Evolutionary conservation across 1,140 invertebrate species (phyloP), one percentile per base, ranked within the genome.

Genomic region (Catajapyx aquilonaris): DNA sequence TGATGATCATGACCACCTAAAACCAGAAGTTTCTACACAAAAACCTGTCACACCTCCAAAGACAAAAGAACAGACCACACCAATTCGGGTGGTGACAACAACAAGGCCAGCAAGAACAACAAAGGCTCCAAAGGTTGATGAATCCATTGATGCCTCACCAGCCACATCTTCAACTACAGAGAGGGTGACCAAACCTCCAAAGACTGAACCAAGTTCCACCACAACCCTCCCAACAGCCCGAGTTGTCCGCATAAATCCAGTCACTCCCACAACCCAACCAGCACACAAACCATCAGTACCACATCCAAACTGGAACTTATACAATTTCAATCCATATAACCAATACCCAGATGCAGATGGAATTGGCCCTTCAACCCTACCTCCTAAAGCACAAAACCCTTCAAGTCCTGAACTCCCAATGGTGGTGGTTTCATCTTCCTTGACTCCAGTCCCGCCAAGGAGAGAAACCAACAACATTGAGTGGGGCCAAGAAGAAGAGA

Each of bases 1-100:
- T n/a, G n/a, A n/a, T n/a, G n/a, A 17, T 32, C 10, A 36, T 13
- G 33, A 19, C 22, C 1, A 38, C 40, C 43, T 25, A 23, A 21
- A 21, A 28, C 23, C 23, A 28, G 7, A 28, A 28, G 13, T 13
- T 13, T 28, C 13, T 7, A 28, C 7, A 28, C 23, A 7, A 28
- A 9, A 7, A 7, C 7, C 23, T 28, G 13, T 13, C 7, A 9
- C 23, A 28, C 7, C 13, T 28, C 23, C 23, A 9, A 28, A 28
- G 7, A 28, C 23, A 28, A 13, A 28, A 9, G 13, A 7, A 28
- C 23, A 28, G 23, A 7, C 7, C 23, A 28, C 23, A 28, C 23
- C 13, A 28, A 28, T 28, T 13, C 23, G 7, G 13, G 7, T 28
- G 7, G 7, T 28, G 23, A 28, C 7, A 28, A 28, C 7, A 28